These are phyloP conservation scores for Erythrocercus mccallii DNA, from an alignment of 2,113 vertebrate species.

Conservation along the genomic window DNA sequence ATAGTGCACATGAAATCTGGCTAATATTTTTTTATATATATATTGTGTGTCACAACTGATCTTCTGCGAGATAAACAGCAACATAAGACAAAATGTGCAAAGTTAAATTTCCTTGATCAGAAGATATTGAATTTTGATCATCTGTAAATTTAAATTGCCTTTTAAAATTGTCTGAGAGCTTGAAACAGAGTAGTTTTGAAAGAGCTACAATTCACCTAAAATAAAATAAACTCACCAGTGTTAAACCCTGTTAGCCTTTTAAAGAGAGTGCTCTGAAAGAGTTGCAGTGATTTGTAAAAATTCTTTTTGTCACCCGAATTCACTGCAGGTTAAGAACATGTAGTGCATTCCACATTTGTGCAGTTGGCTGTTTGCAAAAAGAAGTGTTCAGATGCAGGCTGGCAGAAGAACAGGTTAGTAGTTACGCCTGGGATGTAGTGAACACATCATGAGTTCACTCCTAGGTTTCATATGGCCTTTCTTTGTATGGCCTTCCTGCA, in stretches of 20 bases:
- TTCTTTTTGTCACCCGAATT: neutral
- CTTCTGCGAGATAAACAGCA: neutral
- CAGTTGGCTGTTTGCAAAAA: neutral
- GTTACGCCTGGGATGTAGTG: no score
- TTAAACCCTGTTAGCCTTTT: neutral
- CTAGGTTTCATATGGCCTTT: neutral
- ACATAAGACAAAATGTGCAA: neutral
- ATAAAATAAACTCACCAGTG: neutral
- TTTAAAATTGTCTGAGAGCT: neutral
- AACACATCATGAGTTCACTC: neutral
- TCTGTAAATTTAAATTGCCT: neutral
- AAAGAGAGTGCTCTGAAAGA: neutral
- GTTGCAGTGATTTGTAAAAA: neutral
- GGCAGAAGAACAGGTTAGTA: neutral
- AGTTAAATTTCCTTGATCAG: neutral
- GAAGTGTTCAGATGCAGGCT: neutral
- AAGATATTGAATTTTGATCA: neutral
- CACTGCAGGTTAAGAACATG: neutral
- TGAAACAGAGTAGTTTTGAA: neutral
- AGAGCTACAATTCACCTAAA: neutral
- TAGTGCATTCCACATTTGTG: neutral
- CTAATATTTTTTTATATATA: neutral
- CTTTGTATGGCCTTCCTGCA: neutral
- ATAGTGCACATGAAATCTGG: neutral
- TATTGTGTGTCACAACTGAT: neutral